A percentile compares a stretch with the other conserved stretches of the same genome.
Conservation (phyloP, 2,797 vertebrate genomes). For the Urophycis tenuis region DNA sequence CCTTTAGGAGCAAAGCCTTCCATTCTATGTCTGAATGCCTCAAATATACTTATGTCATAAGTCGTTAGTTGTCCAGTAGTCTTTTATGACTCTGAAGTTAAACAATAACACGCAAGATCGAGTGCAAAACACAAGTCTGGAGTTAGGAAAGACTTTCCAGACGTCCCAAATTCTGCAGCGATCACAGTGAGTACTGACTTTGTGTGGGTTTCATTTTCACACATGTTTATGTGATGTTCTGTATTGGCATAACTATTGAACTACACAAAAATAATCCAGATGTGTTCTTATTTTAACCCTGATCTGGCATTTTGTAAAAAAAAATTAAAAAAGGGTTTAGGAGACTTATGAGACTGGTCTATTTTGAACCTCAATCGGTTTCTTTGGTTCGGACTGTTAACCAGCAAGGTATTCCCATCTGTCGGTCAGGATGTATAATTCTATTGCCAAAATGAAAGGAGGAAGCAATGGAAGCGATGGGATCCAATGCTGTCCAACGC, state of each 20-base stretch:
- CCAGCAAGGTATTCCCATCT: constrained; percentile 19
- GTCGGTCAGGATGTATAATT: constrained; percentile 16
- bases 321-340: not conserved
- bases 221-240: not conserved
- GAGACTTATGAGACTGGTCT: not conserved
- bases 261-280: not conserved
- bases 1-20: not conserved
- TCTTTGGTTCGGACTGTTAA: not conserved
- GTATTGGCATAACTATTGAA: not conserved
- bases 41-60: not conserved
- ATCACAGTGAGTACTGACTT: not conserved
- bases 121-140: not conserved
- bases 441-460: constrained; percentile 17
- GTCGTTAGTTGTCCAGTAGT: not conserved
- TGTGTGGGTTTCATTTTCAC: not conserved
- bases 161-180: not conserved
- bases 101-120: not conserved
- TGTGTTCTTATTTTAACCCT: not conserved
- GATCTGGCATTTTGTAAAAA: not conserved
- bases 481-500: constrained; percentile 10
- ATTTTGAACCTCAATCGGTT: not conserved
- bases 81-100: not conserved
- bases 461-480: constrained; percentile 14
- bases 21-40: not conserved
- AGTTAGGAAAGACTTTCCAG: not conserved